phyloP scores from a whole-genome alignment of 2,797 vertebrate species.

The Phoeniculus purpureus region DNA sequence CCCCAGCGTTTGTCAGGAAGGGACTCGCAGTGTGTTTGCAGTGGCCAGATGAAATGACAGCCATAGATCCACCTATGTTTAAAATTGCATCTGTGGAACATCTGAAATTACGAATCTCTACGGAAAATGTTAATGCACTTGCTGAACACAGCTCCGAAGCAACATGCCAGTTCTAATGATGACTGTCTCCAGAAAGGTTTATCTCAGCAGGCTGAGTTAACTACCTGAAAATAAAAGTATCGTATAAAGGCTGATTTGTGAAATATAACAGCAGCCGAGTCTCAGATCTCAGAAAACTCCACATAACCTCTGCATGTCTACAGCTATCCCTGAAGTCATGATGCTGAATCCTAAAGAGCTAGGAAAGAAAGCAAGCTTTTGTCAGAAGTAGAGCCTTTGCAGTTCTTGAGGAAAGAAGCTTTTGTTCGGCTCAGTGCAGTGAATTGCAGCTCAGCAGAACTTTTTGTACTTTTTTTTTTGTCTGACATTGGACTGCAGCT shows the following conservation, averaged over 20 bases:
- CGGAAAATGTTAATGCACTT: background rate
- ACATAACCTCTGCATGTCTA: constrained; percentile 45
- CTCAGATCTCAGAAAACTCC: constrained; percentile 41
- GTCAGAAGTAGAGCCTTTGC: constrained; percentile 62
- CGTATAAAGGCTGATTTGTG: background rate
- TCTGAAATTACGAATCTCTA: background rate
- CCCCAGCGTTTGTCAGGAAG: background rate
- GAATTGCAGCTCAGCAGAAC: constrained; percentile 64
- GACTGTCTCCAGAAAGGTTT: background rate
- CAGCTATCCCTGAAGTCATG: constrained; percentile 56
- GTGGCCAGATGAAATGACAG: background rate
- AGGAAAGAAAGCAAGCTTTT: constrained; percentile 62
- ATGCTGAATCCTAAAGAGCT: constrained; percentile 65
- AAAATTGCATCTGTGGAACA: background rate
- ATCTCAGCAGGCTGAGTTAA: background rate
- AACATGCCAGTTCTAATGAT: background rate
- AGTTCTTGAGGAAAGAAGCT: constrained; percentile 59
- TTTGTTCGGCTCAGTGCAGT: constrained; percentile 64
- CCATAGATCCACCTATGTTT: background rate
- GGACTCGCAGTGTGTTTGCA: background rate
- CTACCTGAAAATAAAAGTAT: constrained; percentile 7
- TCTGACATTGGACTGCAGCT: constrained; percentile 63
- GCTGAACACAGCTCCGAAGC: background rate
- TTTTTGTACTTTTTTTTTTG: constrained; percentile 63
- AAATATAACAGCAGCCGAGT: constrained; percentile 6